Conservation (phyloP, 2,797 vertebrate species). For the Manis pentadactyla region DNA sequence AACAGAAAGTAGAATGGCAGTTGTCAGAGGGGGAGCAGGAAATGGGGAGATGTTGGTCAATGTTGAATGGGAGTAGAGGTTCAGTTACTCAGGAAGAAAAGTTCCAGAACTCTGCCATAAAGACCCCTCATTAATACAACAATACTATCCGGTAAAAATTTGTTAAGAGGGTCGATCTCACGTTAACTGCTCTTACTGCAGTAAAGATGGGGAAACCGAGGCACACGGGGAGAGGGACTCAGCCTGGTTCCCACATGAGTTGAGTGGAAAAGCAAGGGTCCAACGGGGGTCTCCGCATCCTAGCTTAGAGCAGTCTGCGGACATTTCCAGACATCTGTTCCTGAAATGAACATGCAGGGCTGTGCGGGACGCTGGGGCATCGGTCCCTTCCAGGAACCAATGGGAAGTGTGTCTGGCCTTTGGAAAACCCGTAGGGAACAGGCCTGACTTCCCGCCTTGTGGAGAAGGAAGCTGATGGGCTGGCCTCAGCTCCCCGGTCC, state of each 20-base stretch:
- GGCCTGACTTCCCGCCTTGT: neutral
- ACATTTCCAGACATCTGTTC: neutral
- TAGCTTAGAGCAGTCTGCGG: neutral
- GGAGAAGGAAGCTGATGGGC: too few relatives aligned
- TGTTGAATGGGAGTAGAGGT: neutral
- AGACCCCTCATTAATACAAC: too few relatives aligned
- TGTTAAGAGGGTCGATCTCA: neutral
- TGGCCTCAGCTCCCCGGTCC: too few relatives aligned
- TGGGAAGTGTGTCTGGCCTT: neutral
- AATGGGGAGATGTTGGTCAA: neutral
- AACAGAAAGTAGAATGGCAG: neutral
- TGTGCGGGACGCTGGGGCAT: neutral
- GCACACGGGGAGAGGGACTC: rapidly evolving
- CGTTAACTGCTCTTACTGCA: neutral
- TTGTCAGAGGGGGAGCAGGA: too few relatives aligned
- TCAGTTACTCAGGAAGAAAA: neutral
- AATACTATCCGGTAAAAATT: rapidly evolving
- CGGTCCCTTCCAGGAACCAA: neutral
- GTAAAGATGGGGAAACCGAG: neutral
- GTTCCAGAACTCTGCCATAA: too few relatives aligned
- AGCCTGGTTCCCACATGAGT: neutral
- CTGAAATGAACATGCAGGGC: neutral
- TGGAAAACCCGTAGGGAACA: neutral
- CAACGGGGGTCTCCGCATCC: rapidly evolving
- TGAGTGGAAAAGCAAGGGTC: neutral